Conservation (phyloP, 2,888 invertebrate genomes). For the Villa cingulata region DNA sequence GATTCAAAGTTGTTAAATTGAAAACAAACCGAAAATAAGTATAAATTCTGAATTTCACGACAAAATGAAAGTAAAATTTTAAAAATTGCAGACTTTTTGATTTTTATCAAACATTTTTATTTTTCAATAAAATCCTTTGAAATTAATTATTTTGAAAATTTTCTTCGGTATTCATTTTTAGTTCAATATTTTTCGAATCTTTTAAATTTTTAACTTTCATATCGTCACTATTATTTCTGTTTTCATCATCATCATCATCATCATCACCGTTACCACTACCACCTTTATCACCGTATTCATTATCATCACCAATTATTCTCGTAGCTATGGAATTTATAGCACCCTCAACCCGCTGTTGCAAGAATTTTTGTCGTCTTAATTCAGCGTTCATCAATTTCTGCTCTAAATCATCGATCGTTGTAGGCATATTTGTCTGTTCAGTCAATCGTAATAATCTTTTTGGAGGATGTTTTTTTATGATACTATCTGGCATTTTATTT, state of each 20-base stretch:
- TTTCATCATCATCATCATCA: background rate
- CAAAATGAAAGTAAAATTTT: too few species aligned
- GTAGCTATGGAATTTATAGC: background rate
- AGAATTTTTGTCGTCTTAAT: constrained; percentile 44
- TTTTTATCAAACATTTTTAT: too few species aligned
- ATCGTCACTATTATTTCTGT: background rate
- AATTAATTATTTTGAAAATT: background rate
- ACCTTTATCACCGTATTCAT: background rate
- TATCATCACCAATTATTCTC: background rate
- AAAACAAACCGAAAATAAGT: too few species aligned
- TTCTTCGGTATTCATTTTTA: background rate
- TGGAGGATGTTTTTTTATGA: constrained; percentile 49
- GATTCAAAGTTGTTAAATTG: too few species aligned
- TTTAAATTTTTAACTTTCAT: background rate
- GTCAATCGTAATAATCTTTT: constrained; percentile 52
- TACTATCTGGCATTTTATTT: constrained; percentile 27
- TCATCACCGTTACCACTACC: background rate
- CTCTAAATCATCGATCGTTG: constrained; percentile 49
- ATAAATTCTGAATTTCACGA: too few species aligned
- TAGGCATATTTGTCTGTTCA: constrained; percentile 40
- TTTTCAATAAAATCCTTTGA: too few species aligned
- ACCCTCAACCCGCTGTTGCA: constrained; percentile 26
- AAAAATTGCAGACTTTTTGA: too few species aligned
- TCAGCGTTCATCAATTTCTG: constrained; percentile 63
- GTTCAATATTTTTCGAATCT: background rate